phyloP scores from a whole-genome alignment of 1,140 invertebrate species.

The Contarinia nasturtii region DNA sequence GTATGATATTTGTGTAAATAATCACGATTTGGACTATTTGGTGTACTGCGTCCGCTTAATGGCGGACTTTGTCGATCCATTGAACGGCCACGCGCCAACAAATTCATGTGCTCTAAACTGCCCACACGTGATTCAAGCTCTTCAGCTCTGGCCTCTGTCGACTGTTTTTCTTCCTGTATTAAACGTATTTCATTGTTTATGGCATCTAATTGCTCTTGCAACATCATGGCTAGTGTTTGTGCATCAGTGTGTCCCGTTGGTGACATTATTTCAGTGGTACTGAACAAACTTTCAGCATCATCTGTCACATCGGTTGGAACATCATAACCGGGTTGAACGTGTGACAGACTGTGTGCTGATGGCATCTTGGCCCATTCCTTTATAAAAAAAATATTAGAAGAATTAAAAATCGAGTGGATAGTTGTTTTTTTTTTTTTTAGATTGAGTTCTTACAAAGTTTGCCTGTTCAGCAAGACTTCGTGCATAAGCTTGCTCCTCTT shows the following conservation, averaged over 20 bases:
- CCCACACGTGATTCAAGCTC: conserved; percentile 93
- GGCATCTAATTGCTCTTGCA: conserved; percentile 97
- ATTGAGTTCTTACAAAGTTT: no score
- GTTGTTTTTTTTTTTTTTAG: conserved; percentile 8
- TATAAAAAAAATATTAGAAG: not conserved
- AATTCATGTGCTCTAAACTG: conserved; percentile 82
- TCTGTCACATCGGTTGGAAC: conserved; percentile 64
- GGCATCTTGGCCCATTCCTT: conserved; percentile 89
- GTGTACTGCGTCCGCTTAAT: conserved; percentile 44
- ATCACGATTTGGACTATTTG: conserved; percentile 23
- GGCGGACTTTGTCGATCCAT: conserved; percentile 48
- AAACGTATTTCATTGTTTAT: conserved; percentile 97
- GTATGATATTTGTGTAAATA: conserved; percentile 32
- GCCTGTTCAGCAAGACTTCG: conserved; percentile 41
- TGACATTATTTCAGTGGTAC: conserved; percentile 49
- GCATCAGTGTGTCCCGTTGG: conserved; percentile 80
- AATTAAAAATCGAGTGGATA: not conserved
- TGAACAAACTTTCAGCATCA: conserved; percentile 53
- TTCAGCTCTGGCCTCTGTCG: conserved; percentile 88
- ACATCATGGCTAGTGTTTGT: conserved; percentile 91
- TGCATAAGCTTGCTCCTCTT: conserved; percentile 28
- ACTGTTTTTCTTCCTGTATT: conserved; percentile 98
- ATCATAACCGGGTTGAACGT: conserved; percentile 78
- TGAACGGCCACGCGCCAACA: conserved; percentile 55
- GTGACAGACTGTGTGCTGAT: conserved; percentile 80